phyloP scores from a whole-genome alignment of 2,113 vertebrate species.

The Orthochromis malagaraziensis region DNA sequence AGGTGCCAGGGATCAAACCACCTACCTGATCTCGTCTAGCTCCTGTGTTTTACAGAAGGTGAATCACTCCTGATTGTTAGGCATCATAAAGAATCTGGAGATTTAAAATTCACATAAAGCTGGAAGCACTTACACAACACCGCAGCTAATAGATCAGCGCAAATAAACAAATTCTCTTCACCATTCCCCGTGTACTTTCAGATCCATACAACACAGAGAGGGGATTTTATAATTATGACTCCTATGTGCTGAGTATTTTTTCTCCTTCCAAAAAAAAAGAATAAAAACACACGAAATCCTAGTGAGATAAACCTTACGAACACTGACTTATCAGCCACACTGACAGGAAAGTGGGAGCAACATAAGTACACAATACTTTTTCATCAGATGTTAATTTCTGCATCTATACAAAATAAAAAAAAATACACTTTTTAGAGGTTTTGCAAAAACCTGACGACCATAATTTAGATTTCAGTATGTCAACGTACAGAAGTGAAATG shows the following conservation, averaged over 20 bases:
- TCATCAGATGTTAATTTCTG: background rate
- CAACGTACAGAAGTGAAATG: background rate
- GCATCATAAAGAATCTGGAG: background rate
- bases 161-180: constrained; percentile 11
- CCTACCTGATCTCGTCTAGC: background rate
- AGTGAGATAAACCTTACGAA: background rate
- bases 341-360: background rate
- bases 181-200: background rate
- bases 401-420: background rate
- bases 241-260: background rate
- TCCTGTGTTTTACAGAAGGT: background rate
- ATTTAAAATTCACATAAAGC: background rate
- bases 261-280: background rate
- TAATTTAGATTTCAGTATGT: background rate
- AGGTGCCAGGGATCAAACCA: background rate
- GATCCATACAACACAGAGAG: background rate
- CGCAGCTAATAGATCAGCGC: background rate
- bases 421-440: background rate
- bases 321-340: background rate
- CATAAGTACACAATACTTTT: background rate
- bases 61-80: background rate
- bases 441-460: background rate
- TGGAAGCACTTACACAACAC: background rate
- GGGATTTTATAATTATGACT: background rate
- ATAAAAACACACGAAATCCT: background rate